These are phyloP conservation scores for Eilema caniola DNA, from an alignment of 2,888 invertebrate genomes.

Conservation along the genomic window DNA sequence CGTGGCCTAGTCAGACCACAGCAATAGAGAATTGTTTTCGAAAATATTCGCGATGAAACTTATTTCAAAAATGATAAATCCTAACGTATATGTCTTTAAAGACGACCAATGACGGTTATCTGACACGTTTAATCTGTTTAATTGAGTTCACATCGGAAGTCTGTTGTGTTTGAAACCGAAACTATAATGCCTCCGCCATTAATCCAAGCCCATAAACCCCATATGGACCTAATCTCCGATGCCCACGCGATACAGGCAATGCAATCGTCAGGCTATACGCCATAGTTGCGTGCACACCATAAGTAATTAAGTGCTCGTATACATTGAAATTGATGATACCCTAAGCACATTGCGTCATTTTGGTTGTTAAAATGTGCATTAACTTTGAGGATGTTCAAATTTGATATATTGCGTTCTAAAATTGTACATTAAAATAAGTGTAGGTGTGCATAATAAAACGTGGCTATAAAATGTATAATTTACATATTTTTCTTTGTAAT, in stretches of 20 bases:
- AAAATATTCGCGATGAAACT: too few species aligned
- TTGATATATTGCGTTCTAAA: neutral
- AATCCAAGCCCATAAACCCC: slow-evolving; percentile 3
- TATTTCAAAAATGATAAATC: too few species aligned
- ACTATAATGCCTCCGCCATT: neutral
- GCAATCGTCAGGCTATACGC: slow-evolving; percentile 9
- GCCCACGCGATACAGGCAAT: slow-evolving; percentile 22
- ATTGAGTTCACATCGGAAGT: too few species aligned
- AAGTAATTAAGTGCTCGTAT: slow-evolving; percentile 31
- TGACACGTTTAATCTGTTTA: too few species aligned
- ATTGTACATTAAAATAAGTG: neutral
- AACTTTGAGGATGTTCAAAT: neutral
- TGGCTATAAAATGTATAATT: neutral
- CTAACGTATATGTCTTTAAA: too few species aligned
- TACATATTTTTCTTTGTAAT: too few species aligned
- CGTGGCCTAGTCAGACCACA: too few species aligned
- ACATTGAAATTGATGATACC: slow-evolving; percentile 41
- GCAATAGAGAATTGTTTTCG: too few species aligned
- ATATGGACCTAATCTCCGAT: slow-evolving; percentile 24
- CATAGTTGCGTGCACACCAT: slow-evolving; percentile 23
- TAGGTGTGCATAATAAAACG: neutral
- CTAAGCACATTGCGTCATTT: slow-evolving; percentile 21
- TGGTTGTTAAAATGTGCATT: slow-evolving; percentile 1
- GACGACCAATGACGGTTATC: too few species aligned
- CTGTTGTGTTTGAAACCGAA: too few species aligned